Percentiles rank a stretch among this genome's conserved stretches.
phyloP scores from a whole-genome alignment of 2,888 invertebrate genomes.

The Lampropteryx suffumata region DNA sequence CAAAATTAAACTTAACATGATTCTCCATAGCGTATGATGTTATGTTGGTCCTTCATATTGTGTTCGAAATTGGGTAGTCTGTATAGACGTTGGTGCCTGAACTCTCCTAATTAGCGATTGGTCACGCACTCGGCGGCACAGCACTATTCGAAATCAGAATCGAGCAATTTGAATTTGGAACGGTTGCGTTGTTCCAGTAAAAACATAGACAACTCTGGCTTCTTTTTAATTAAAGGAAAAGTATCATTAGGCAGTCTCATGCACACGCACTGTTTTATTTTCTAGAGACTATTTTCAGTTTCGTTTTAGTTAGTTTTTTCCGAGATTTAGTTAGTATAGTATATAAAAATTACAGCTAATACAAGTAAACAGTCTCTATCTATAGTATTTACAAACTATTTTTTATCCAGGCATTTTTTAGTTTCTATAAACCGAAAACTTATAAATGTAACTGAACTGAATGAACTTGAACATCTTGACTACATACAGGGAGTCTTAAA shows the following conservation, averaged over 20 bases:
- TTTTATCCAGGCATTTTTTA: too few relatives aligned
- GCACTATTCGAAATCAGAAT: conserved; percentile 67
- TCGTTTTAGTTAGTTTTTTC: too few relatives aligned
- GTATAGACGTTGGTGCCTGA: conserved; percentile 23
- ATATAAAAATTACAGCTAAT: too few relatives aligned
- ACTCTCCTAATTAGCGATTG: conserved; percentile 82
- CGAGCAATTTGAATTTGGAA: conserved; percentile 78
- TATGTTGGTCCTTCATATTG: not conserved
- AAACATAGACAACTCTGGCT: conserved; percentile 51
- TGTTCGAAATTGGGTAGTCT: conserved; percentile 14
- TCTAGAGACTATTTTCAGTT: conserved; percentile 2
- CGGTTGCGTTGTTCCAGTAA: conserved; percentile 61
- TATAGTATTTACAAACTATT: too few relatives aligned
- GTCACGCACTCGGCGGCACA: conserved; percentile 74
- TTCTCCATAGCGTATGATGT: too few relatives aligned
- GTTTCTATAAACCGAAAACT: not conserved
- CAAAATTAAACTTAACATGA: too few relatives aligned
- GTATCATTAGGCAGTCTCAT: conserved; percentile 39
- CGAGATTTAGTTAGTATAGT: too few relatives aligned
- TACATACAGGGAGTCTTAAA: conserved; percentile 58
- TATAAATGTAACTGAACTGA: not conserved
- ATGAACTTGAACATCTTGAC: conserved; percentile 12
- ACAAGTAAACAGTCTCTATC: too few relatives aligned
- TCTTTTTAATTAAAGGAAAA: conserved; percentile 47
- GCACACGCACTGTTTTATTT: conserved; percentile 15